Evolutionary conservation across 2,113 vertebrate species (phyloP), one percentile per base, ranked within the genome.

Genomic region (Barnardius zonarius): DNA sequence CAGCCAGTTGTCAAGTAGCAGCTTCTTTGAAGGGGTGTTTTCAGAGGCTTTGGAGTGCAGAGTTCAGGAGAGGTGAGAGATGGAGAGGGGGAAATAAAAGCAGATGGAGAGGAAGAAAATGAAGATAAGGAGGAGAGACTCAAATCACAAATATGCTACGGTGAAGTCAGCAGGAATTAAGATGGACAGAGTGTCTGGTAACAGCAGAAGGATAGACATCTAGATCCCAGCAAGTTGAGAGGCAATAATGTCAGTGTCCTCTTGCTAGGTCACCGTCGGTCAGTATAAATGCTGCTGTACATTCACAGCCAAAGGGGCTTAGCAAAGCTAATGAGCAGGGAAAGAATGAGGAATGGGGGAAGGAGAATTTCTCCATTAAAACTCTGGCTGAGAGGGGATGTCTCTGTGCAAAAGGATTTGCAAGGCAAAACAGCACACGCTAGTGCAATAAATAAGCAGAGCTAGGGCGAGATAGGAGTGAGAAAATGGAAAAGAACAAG

Each of bases 241-340:
- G 64, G 69, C 61, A 51, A 49, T 79, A 63, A 82, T 48, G 81
- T 87, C 82, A 48, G 28, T 28, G 75, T 96, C 52, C 83, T 76
- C 91, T 94, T 41, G 43, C 70, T 93, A 44, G 49, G 79, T 96
- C 91, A 86, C 72, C 83, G 67, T 90, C 72, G 83, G 78, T 80
- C 19, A 48, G 54, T 59, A 18, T 46, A 95, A 96, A 92, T 91
- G 37, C 51, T 85, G 63, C 83, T 89, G 46, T 82, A 27, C 48
- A 23, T 85, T 87, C 67, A 52, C 55, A 92, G 83, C 49, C 86
- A 93, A 92, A 70, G 83, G 78, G 78, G 61, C n/a, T 96, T 96
- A 94, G 75, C 75, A 95, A 94, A 95, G 72, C 91, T 96, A 96
- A 96, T 92, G 90, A 89, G 86, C 54, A 95, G 78, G 64, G 54